Percentiles rank a stretch among this genome's conserved stretches.
phyloP scores from a whole-genome alignment of 2,797 vertebrate species.

The Ciconia nigra region DNA sequence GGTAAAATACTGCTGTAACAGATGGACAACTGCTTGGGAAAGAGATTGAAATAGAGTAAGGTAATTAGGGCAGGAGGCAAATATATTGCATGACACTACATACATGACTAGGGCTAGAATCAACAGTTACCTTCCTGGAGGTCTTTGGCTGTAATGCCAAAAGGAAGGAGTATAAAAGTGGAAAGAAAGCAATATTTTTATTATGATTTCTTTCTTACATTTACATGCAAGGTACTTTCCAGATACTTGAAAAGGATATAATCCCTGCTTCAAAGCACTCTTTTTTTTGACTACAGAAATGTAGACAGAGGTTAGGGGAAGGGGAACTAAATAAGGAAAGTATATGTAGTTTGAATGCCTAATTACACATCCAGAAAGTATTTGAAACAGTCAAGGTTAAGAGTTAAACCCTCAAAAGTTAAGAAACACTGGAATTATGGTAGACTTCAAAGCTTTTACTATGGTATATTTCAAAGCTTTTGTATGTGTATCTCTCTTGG shows the following conservation, averaged over 20 bases:
- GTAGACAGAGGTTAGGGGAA: not conserved
- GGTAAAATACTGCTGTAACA: not conserved
- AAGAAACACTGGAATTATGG: not conserved
- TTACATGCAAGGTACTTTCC: slow-evolving; percentile 2
- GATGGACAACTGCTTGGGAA: not conserved
- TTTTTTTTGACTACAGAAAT: not conserved
- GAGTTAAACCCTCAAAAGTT: not conserved
- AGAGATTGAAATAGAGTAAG: not conserved
- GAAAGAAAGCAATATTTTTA: not conserved
- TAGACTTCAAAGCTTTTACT: not conserved
- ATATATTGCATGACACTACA: not conserved
- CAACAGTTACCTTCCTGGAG: not conserved
- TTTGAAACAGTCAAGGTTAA: not conserved
- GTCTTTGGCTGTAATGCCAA: slow-evolving; percentile 15
- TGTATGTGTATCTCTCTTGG: not conserved
- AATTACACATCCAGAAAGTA: not conserved
- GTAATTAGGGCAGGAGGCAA: slow-evolving; percentile 26
- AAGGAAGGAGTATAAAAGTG: not conserved
- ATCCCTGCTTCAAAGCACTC: not conserved
- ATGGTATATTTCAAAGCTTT: not conserved
- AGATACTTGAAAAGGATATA: not conserved
- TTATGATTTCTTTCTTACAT: not conserved
- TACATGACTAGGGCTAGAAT: not conserved
- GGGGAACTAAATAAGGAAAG: not conserved
- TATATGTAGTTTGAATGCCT: not conserved